Base-by-base conservation (phyloP, 2,113 vertebrate species). In the Jacana jacana region DNA sequence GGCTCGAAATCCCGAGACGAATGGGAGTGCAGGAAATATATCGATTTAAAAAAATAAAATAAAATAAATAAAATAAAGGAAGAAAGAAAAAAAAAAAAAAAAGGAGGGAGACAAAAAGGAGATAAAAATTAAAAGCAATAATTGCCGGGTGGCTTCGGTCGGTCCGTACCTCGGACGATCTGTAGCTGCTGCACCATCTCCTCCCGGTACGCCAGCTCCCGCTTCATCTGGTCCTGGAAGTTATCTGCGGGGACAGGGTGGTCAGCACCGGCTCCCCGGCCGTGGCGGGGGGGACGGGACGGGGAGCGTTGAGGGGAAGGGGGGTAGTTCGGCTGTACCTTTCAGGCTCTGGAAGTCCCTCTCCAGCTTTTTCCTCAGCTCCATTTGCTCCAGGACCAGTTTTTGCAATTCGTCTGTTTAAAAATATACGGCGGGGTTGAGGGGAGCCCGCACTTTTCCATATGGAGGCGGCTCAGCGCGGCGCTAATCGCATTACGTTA, bases 141-240 rank as follows among this genome's bases (percentile, higher is more conserved):
- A 82, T 46, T 95, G 96, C 97, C 81, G 80, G 93, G 69, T 92
- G 88, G 95, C 94, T 93, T 95, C 94, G 46, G 80, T 65, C 77
- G 24, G 40, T 66, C 92, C 98, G 98, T 96, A 99, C 99, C 99
- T 98, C 99, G 98, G 92, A 99, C 99, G 97, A 99, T 99, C 97
- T 99, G 99, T 95, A 99, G 98, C 98, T 99, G 99, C 97, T 99
- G 99, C 89, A 99, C 99, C 99, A 99, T 99, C 96, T 99, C 99
- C 93, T 99, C 99, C 96, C 99, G 98, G 96, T 99, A 99, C 89
- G 99, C 99, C 97, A 99, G 98, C 98, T 99, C 99, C 92, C 99
- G 98, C 97, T 99, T 99, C 99, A 99, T 99, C 98, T 99, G 99
- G 97, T 99, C 99, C 98, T 99, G 99, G 97, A 99, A 99, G 98